Base-by-base conservation (phyloP, 2,113 vertebrate genomes). In the Ariopsis seemanni region DNA sequence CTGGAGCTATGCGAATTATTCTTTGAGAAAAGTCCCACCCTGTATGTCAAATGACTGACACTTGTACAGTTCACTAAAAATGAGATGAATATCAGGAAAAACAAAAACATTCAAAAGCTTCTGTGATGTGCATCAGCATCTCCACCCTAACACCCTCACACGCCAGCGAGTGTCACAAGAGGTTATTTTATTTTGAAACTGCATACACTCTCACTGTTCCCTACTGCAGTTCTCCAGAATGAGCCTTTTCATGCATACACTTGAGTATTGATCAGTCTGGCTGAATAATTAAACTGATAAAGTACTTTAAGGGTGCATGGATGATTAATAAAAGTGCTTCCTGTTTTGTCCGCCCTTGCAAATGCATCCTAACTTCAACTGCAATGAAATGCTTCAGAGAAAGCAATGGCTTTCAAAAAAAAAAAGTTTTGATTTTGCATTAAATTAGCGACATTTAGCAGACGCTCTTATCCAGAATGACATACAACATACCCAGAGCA, bases 1-100 rank as follows among this genome's bases (percentile, higher is more conserved):
- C 18, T 25, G 27, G 11, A 57, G 78, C 52, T 80, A 86, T 86
- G 85, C 1, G 48, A 57, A n/a, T 42, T 34, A 80, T 69, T 74
- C 4, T 77, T 55, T 27, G 10, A n/a, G 48, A 18, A 20, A 2
- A 63, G n/a, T 14, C 60, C n/a, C 18, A 57, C 85, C 75, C 62
- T 9, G 53, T 20, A 10, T 30, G 55, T 30, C 4, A 42, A 14
- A 34, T 58, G 17, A 81, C 7, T 27, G 12, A 78, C 25, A 78
- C 12, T 77, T 53, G 11, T 6, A 55, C 22, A 77, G 25, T 53
- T n/a, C 22, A 17, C 0, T 27, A n/a, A 27, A 74, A 50, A 75
- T 22, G 8, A 22, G 25, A 78, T 55, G 25, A 10, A 52, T 2
- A 6, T 55, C 1, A 4, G 8, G n/a, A 15, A 53, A 25, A 14